Percentiles rank a stretch among this genome's conserved stretches.
Conservation (phyloP, 2,797 vertebrate species). For the Rhabdophis nuchalis region DNA sequence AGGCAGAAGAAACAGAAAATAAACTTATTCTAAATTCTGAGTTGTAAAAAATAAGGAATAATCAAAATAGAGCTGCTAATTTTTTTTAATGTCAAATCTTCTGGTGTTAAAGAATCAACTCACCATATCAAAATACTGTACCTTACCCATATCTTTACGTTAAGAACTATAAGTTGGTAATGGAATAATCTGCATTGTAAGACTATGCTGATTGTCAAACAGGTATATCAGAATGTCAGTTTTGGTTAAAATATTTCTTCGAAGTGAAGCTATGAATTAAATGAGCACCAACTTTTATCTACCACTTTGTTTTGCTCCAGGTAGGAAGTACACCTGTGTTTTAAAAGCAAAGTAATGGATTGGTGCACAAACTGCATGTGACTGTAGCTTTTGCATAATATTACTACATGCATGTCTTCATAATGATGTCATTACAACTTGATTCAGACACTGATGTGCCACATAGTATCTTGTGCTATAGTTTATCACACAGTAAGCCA, state of each 20-base stretch:
- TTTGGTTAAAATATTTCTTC: neutral
- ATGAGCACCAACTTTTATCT: neutral
- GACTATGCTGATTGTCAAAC: neutral
- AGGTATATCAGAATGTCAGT: neutral
- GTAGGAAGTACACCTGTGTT: neutral
- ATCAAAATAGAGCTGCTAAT: conserved; percentile 48
- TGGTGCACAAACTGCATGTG: no score
- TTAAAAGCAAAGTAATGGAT: neutral
- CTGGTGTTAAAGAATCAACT: neutral
- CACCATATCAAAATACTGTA: neutral
- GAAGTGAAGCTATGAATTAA: neutral
- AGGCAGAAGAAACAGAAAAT: conserved; percentile 43
- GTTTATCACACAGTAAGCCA: neutral
- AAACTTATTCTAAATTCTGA: conserved; percentile 36
- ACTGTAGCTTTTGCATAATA: neutral
- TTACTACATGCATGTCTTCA: neutral
- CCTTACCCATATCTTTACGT: neutral
- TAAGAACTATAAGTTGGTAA: neutral
- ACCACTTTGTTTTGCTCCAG: neutral
- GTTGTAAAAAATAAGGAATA: conserved; percentile 56
- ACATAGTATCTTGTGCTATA: neutral
- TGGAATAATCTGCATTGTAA: neutral
- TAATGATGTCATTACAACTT: neutral
- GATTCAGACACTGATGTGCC: neutral
- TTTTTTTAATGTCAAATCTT: conserved; percentile 37